phyloP scores from a whole-genome alignment of 2,797 vertebrate species.

The Tolypeutes matacus region DNA sequence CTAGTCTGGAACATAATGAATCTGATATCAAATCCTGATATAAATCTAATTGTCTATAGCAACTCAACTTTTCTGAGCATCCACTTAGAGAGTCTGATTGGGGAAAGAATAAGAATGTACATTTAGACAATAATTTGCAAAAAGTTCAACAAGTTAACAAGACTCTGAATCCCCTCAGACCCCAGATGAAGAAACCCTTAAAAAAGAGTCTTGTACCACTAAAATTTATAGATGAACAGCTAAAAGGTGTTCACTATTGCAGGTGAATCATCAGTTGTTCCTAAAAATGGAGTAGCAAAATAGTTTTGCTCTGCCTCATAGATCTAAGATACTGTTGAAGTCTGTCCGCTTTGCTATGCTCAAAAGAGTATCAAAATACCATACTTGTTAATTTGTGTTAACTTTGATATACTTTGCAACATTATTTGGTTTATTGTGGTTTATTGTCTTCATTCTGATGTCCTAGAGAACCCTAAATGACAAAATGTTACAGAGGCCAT shows the following conservation, averaged over 20 bases:
- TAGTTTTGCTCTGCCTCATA: not conserved
- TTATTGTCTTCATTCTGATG: not conserved
- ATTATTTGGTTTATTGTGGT: not conserved
- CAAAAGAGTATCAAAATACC: not conserved
- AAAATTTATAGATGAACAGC: not conserved
- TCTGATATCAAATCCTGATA: not conserved
- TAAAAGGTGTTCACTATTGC: not conserved
- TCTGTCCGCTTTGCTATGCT: not conserved
- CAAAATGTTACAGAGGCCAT: not conserved
- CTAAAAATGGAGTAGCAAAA: not conserved
- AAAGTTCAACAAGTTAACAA: not conserved
- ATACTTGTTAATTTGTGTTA: not conserved
- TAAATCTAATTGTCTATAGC: not conserved
- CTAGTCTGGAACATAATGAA: not conserved
- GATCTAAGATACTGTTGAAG: not conserved
- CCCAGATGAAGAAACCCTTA: not conserved
- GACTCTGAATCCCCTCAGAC: not conserved
- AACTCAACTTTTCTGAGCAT: not conserved
- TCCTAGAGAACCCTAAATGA: not conserved
- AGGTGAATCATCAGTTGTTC: not conserved
- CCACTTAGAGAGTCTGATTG: not conserved
- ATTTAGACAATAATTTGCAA: not conserved
- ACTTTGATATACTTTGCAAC: not conserved
- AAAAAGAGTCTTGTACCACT: not conserved
- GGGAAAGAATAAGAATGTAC: constrained; percentile 10